Evolutionary conservation across 2,888 invertebrate genomes (phyloP).

Genomic region (Cyaniris semiargus): DNA sequence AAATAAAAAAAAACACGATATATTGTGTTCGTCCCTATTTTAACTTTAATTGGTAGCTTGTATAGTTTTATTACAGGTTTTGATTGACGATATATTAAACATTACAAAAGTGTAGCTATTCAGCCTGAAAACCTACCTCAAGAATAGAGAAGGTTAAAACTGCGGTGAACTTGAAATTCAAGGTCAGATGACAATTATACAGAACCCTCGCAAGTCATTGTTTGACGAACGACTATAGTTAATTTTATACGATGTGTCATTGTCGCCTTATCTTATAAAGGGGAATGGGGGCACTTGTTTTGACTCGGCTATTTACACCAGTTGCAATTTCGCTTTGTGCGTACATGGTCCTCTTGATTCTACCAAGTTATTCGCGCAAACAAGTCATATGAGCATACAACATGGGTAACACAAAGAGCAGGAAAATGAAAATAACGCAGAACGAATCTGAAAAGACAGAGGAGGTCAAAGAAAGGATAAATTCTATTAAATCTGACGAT

Average conservation of each 20-base stretch:
- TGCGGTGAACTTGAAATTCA: background rate
- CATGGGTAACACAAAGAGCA: slow-evolving; percentile 73
- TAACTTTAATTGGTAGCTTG: background rate
- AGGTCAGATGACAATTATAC: background rate
- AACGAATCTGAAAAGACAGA: slow-evolving; percentile 52
- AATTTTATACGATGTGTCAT: slow-evolving; percentile 61
- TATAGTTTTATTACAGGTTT: background rate
- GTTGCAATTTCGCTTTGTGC: slow-evolving; percentile 65
- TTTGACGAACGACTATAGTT: slow-evolving; percentile 23
- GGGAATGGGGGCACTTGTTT: slow-evolving; percentile 54
- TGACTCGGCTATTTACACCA: slow-evolving; percentile 59
- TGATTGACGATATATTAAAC: background rate
- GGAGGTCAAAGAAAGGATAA: slow-evolving; percentile 56
- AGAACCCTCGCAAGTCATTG: background rate
- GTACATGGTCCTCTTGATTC: slow-evolving; percentile 51
- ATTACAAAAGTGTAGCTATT: background rate
- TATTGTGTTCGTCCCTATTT: background rate
- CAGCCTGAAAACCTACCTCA: background rate
- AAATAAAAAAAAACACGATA: no score
- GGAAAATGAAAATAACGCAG: slow-evolving; percentile 68
- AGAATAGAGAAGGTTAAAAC: background rate
- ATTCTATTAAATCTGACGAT: slow-evolving; percentile 61
- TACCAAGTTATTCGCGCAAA: slow-evolving; percentile 42
- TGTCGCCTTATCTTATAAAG: slow-evolving; percentile 65
- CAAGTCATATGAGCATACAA: slow-evolving; percentile 52